Percentiles rank a stretch among this genome's conserved stretches.
Conservation (phyloP, 2,113 vertebrate species). For the Sceloporus undulatus region DNA sequence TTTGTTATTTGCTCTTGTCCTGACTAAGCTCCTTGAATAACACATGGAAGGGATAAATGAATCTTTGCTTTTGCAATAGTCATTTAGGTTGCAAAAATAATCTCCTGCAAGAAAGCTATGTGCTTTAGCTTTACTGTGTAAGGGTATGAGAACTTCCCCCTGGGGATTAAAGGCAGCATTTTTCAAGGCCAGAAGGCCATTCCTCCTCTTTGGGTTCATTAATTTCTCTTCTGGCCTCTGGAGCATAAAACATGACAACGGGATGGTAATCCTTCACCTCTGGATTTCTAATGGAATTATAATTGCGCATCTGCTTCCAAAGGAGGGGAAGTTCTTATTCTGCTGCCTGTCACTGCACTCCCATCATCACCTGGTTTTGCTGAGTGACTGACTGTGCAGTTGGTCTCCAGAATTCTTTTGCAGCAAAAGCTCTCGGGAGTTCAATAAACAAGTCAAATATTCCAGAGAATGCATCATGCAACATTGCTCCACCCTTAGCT, state of each 20-base stretch:
- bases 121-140: background rate
- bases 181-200: background rate
- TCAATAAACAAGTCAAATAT: background rate
- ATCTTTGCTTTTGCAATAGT: background rate
- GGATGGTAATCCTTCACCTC: conserved; percentile 13
- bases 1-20: background rate
- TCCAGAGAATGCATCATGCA: rapidly evolving
- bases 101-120: background rate
- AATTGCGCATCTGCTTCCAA: background rate
- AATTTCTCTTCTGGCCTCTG: conserved; percentile 13
- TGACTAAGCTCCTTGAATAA: background rate
- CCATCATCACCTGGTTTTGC: background rate
- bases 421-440: conserved; percentile 27
- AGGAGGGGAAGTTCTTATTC: conserved; percentile 9
- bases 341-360: background rate
- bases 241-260: background rate
- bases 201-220: conserved; percentile 26
- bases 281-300: rapidly evolving
- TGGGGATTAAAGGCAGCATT: conserved; percentile 19
- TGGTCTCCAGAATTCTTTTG: conserved; percentile 17
- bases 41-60: background rate
- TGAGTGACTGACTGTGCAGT: conserved; percentile 20
- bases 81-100: background rate
- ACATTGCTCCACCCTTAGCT: background rate
- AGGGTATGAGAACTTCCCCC: background rate